These are phyloP conservation scores for Brachionus rotundiformis DNA, from an alignment of 1,140 invertebrate species.

Conservation along the genomic window DNA sequence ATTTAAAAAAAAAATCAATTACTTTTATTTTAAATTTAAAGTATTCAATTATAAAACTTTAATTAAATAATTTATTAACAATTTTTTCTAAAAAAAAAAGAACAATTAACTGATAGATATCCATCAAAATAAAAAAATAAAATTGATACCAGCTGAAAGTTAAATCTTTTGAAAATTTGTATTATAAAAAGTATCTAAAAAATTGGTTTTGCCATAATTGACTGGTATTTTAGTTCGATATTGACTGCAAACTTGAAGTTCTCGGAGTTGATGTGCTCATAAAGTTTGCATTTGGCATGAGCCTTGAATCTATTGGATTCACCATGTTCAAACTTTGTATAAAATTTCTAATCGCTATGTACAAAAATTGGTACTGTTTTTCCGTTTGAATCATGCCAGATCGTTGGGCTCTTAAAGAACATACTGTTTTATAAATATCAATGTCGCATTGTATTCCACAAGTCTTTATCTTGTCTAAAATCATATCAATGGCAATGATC, in stretches of 20 bases:
- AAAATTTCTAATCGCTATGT: conserved; percentile 42
- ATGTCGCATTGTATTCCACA: conserved; percentile 51
- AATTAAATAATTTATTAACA: conserved; percentile 7
- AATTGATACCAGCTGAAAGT: conserved; percentile 1
- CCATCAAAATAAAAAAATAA: neutral
- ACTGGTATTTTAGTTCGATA: neutral
- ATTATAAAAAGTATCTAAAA: neutral
- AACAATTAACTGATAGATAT: conserved; percentile 5
- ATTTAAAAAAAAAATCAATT: too few species aligned
- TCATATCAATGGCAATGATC: conserved; percentile 52
- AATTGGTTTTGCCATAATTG: neutral
- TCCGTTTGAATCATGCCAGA: conserved; percentile 52
- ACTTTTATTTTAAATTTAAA: too few species aligned
- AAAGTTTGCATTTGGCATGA: neutral
- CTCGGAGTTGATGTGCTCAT: conserved; percentile 39
- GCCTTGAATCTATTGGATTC: neutral
- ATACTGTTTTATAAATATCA: conserved; percentile 52
- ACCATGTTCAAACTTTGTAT: conserved; percentile 34
- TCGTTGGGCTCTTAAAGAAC: conserved; percentile 51
- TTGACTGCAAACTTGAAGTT: conserved; percentile 41
- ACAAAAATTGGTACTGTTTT: conserved; percentile 52
- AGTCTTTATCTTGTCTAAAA: conserved; percentile 60
- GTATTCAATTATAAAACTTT: too few species aligned
- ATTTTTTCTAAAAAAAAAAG: neutral
- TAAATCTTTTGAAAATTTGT: neutral